Percentiles rank a stretch among this genome's conserved stretches.
phyloP scores from a whole-genome alignment of 2,113 vertebrate genomes.

The Elgaria multicarinata region DNA sequence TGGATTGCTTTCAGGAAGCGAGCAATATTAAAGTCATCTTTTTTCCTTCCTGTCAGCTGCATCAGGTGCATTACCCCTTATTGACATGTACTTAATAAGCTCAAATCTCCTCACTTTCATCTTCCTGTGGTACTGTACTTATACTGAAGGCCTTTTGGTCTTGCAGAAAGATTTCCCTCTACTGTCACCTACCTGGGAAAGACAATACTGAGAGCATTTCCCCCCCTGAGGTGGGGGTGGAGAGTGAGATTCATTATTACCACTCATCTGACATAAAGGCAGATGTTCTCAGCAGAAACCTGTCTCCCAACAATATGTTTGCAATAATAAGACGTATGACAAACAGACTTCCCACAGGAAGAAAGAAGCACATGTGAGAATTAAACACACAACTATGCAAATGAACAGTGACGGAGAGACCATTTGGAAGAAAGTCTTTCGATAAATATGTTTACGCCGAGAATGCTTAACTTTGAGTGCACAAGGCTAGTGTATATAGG shows the following conservation, averaged over 20 bases:
- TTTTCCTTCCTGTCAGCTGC: constrained; percentile 46
- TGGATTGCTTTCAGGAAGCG: constrained; percentile 37
- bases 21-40: constrained; percentile 62
- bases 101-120: constrained; percentile 43
- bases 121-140: constrained; percentile 34
- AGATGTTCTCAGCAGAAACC: constrained; percentile 56
- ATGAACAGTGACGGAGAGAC: not conserved
- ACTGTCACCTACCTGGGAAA: constrained; percentile 25
- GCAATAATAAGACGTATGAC: constrained; percentile 33
- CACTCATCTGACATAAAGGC: constrained; percentile 46
- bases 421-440: not conserved
- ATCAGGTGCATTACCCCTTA: constrained; percentile 39
- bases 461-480: not conserved
- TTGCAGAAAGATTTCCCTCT: constrained; percentile 38
- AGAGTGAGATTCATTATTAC: constrained; percentile 11
- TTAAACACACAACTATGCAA: constrained; percentile 25
- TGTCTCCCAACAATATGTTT: constrained; percentile 1
- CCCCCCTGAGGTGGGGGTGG: not conserved
- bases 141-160: constrained; percentile 49
- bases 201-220: not conserved
- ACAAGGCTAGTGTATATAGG: not conserved
- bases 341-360: constrained; percentile 19
- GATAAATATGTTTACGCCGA: not conserved
- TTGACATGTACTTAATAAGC: constrained; percentile 55
- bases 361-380: not conserved